Evolutionary conservation across 2,113 vertebrate species (phyloP).

Genomic region (Numenius arquata): DNA sequence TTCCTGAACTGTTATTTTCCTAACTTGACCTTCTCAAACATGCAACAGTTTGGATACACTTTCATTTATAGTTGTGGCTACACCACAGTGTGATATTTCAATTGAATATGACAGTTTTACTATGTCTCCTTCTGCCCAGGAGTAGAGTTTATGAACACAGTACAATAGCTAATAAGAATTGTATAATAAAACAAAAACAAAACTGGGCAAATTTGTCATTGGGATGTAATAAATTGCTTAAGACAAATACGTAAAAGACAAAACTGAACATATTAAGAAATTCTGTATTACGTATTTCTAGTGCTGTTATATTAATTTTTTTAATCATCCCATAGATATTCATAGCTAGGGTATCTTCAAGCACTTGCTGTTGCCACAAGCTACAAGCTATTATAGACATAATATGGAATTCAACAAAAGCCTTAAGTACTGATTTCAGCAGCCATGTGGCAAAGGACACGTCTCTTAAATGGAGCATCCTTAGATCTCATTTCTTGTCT

Average conservation of each 20-base stretch:
- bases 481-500: neutral
- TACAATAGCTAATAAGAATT: constrained; percentile 30
- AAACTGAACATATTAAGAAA: neutral
- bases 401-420: neutral
- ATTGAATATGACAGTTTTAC: constrained; percentile 32
- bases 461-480: neutral
- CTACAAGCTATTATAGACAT: neutral
- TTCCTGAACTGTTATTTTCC: neutral
- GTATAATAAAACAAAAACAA: neutral
- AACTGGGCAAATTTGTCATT: neutral
- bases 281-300: neutral
- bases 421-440: neutral
- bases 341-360: neutral
- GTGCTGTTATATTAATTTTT: neutral
- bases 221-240: neutral
- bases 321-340: neutral
- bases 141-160: constrained; percentile 21
- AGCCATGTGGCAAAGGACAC: rapidly evolving
- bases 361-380: neutral
- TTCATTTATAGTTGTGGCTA: neutral
- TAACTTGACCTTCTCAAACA: constrained; percentile 41
- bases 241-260: neutral
- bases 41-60: neutral
- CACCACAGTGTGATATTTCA: constrained; percentile 25
- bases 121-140: neutral